Conservation (phyloP, 2,797 vertebrate genomes). For the Melanotaenia pygmaea region DNA sequence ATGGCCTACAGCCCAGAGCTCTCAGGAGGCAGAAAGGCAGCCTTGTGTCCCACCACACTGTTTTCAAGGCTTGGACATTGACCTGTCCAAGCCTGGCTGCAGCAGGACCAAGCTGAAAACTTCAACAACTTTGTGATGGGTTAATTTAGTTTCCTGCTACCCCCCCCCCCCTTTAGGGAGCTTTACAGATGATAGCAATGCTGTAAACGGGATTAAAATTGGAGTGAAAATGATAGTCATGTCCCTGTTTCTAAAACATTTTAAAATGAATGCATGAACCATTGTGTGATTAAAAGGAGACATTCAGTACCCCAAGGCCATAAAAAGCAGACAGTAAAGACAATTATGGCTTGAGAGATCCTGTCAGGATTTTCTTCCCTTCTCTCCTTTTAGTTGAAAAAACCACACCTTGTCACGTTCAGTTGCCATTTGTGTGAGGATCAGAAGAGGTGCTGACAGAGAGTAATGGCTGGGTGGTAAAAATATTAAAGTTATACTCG, state of each 20-base stretch:
- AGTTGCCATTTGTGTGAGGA: slow-evolving; percentile 41
- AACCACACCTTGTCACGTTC: slow-evolving; percentile 42
- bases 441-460: slow-evolving; percentile 44
- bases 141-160: slow-evolving; percentile 20
- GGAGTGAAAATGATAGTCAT: slow-evolving; percentile 40
- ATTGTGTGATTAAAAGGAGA: slow-evolving; percentile 24
- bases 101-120: slow-evolving; percentile 30
- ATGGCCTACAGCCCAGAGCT: slow-evolving; percentile 44
- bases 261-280: slow-evolving; percentile 24
- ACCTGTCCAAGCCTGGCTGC: slow-evolving; percentile 32
- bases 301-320: slow-evolving; percentile 35
- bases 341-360: slow-evolving; percentile 50
- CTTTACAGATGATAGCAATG: slow-evolving; percentile 35
- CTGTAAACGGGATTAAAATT: slow-evolving; percentile 33
- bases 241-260: slow-evolving; percentile 24
- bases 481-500: slow-evolving; percentile 39
- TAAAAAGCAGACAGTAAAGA: slow-evolving; percentile 46
- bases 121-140: slow-evolving; percentile 43
- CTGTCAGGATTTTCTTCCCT: slow-evolving; percentile 45
- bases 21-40: slow-evolving; percentile 44
- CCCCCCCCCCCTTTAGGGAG: slow-evolving; percentile 18
- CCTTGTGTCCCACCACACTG: slow-evolving; percentile 41
- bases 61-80: slow-evolving; percentile 56
- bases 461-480: slow-evolving; percentile 2
- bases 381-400: slow-evolving; percentile 17